Evolutionary conservation across 2,113 vertebrate genomes (phyloP), one percentile per base, ranked within the genome.

Genomic region (Chaetops frenatus): DNA sequence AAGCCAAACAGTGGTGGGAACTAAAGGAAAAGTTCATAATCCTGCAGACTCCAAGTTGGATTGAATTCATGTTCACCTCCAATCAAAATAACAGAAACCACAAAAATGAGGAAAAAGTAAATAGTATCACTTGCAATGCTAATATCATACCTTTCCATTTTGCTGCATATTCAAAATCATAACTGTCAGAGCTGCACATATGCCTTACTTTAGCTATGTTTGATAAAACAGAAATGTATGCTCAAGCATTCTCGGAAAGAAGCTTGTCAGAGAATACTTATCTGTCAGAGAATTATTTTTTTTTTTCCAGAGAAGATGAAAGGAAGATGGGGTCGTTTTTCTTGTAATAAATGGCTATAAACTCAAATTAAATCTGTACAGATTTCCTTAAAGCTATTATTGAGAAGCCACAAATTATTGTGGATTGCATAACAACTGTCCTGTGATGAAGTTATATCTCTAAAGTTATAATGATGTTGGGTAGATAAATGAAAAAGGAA

Each of bases 401-500:
- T 83, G 71, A 85, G 33, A 94, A 92, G 82, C 8, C 19, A 94
- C 72, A 90, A 96, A 96, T 90, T 81, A 95, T 9, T 84, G 20
- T 35, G 95, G 56, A 87, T 95, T 92, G 85, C 65, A 23, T 36
- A 88, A 93, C 60, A 94, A 79, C 36, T 77, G 61, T 66, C 36
- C 20, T 27, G 81, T 1, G 1, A 91, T 88, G 65, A 97, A 94
- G 50, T 71, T 73, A 50, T 57, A 95, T 90, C 48, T 94, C 92
- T 83, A 47, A 96, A 92, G 56, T 93, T 90, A 86, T 94, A 94
- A 28, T 95, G 84, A 96, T 69, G 76, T 35, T 78, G 25, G n/a
- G 81, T 79, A 90, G 85, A 96, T 78, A 95, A 81, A 92, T 77
- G 45, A 92, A 97, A 86, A 96, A 95, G 27, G 40, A 66, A 96